These are phyloP conservation scores for Drosophila suboccidentalis DNA, from an alignment of 2,888 invertebrate species.

Conservation along the genomic window DNA sequence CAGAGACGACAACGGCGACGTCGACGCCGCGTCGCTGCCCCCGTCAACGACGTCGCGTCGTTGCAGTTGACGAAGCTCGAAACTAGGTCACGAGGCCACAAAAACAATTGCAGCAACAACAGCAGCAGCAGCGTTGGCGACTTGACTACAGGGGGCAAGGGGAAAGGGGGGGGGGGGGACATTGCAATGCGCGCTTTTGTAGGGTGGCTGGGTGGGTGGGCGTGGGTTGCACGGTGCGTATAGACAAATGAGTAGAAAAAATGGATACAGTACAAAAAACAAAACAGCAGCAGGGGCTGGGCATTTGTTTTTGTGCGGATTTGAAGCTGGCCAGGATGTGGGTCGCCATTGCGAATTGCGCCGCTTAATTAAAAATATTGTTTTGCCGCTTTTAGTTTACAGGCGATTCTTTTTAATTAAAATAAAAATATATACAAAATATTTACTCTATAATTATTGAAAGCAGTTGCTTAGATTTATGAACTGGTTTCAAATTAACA, in stretches of 20 bases:
- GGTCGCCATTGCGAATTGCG: conserved; percentile 18
- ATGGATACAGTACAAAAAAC: neutral
- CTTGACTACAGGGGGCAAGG: conserved; percentile 13
- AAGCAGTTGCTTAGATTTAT: neutral
- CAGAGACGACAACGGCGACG: conserved; percentile 20
- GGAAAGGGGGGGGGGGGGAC: neutral
- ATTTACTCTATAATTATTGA: neutral
- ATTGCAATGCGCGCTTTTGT: conserved; percentile 61
- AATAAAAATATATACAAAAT: conserved; percentile 5
- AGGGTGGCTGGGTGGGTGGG: conserved; percentile 6
- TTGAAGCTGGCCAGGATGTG: conserved; percentile 31
- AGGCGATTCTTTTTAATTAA: conserved; percentile 20
- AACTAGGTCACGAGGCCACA: conserved; percentile 83
- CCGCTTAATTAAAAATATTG: conserved; percentile 46
- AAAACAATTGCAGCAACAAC: conserved; percentile 71
- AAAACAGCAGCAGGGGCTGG: neutral
- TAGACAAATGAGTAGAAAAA: conserved; percentile 23
- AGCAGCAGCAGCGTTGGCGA: conserved; percentile 36
- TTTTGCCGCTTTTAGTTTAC: conserved; percentile 24
- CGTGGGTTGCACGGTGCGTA: conserved; percentile 20
- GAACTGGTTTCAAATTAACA: conserved; percentile 2
- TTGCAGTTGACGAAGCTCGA: conserved; percentile 77
- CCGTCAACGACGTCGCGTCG: conserved; percentile 59
- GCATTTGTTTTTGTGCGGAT: conserved; percentile 11
- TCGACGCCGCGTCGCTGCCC: conserved; percentile 33